A percentile compares a stretch with the other conserved stretches of the same genome.
Conservation (phyloP, 2,797 vertebrate genomes). For the Centropyge bicolor region DNA sequence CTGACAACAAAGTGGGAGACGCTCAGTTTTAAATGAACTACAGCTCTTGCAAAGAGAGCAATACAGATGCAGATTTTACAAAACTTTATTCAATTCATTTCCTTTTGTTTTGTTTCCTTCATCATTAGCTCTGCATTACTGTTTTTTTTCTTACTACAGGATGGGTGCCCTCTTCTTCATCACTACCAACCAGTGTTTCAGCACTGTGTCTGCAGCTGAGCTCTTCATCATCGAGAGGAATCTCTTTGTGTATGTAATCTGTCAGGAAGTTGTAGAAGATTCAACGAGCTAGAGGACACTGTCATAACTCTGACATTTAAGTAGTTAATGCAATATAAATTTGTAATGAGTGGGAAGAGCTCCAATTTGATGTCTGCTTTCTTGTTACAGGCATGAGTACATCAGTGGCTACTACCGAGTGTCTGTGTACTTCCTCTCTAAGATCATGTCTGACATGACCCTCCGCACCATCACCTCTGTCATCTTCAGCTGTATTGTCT, state of each 20-base stretch:
- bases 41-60: neutral
- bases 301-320: neutral
- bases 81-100: no score
- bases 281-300: neutral
- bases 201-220: constrained; percentile 90
- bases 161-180: constrained; percentile 95
- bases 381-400: constrained; percentile 91
- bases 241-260: constrained; percentile 90
- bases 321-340: neutral
- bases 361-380: neutral
- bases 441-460: constrained; percentile 90
- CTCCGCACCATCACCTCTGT: constrained; percentile 89
- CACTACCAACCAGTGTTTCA: constrained; percentile 94
- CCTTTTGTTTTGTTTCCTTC: neutral
- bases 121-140: neutral
- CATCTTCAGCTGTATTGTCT: constrained; percentile 88
- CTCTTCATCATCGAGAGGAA: constrained; percentile 94
- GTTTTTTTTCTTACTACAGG: constrained; percentile 73
- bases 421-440: constrained; percentile 93
- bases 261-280: neutral
- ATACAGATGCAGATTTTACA: neutral
- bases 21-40: neutral
- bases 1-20: no score
- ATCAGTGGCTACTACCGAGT: constrained; percentile 97
- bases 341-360: neutral